Evolutionary conservation across 2,888 invertebrate species (phyloP), one percentile per base, ranked within the genome.

Genomic region (Leucophenga maculata): DNA sequence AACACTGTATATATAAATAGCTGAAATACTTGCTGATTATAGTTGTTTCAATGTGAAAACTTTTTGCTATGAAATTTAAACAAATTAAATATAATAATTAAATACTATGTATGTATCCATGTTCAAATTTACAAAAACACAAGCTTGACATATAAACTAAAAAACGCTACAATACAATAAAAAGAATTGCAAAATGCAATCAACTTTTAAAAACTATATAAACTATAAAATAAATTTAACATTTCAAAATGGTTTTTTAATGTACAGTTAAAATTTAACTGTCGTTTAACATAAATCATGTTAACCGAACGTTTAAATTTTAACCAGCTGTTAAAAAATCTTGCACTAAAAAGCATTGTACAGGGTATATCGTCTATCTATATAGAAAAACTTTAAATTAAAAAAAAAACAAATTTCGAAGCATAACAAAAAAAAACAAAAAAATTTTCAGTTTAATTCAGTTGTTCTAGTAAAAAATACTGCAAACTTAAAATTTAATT

Each of bases 1-100:
- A 77, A 74, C 69, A 79, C 72, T 86, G 85, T 78, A 86, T 71
- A 86, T 81, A 79, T 62, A 77, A 72, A 78, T 80, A 82, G 79
- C 85, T 86, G 86, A 80, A 80, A 77, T 82, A 85, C 85, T 86
- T 85, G 85, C 84, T 85, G 85, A 85, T 83, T 78, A 74, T 75
- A 65, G 74, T 74, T 79, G 70, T 48, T 62, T 64, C 62, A 64
- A 64, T 64, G 22, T 64, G 9, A n/a, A 64, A 62, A 14, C 11
- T 26, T 22, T 16, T 44, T 62, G 11, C 32, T 31, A 44, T 60
- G n/a, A n/a, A n/a, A n/a, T n/a, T n/a, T n/a, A 62, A 20, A 64
- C 4, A 44, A 60, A 22, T 39, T 6, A 16, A 60, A 6, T 16
- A 32, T 39, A 22, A 20, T 3, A 32, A 32, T 31, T 1, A 32